A percentile compares a stretch with the other conserved stretches of the same genome.
These are phyloP conservation scores for Pteropus rufus DNA, from an alignment of 2,797 vertebrate genomes.

Conservation along the genomic window DNA sequence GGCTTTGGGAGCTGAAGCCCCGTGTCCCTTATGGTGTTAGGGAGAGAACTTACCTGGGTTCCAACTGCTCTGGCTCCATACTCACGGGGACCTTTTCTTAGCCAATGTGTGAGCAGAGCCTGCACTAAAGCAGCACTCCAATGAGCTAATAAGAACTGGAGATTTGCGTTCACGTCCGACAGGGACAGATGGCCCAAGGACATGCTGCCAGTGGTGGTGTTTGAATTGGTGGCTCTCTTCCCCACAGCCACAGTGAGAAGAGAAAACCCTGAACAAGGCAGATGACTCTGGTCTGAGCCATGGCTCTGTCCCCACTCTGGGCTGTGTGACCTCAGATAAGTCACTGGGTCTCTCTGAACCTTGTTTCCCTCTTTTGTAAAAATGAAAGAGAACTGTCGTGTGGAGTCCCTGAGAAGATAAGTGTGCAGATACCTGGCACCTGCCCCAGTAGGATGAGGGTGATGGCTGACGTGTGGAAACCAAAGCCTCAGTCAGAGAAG, in stretches of 20 bases:
- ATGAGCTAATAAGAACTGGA: background rate
- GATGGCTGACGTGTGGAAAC: accelerated
- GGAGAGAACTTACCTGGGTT: accelerated
- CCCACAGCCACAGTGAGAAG: background rate
- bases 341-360: background rate
- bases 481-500: background rate
- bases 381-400: background rate
- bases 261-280: background rate
- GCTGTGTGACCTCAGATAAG: background rate
- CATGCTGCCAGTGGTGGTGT: accelerated
- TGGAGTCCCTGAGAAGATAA: background rate
- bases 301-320: accelerated
- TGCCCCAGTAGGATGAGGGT: too few species aligned
- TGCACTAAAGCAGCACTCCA: accelerated
- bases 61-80: background rate
- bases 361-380: background rate
- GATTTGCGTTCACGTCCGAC: background rate
- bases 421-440: background rate
- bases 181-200: too few species aligned
- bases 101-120: background rate
- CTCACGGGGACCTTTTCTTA: background rate
- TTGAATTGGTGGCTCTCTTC: background rate
- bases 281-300: background rate
- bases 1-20: background rate
- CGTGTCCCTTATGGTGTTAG: accelerated